Conservation (phyloP, 1,140 invertebrate genomes). For the Heterodera schachtii region DNA sequence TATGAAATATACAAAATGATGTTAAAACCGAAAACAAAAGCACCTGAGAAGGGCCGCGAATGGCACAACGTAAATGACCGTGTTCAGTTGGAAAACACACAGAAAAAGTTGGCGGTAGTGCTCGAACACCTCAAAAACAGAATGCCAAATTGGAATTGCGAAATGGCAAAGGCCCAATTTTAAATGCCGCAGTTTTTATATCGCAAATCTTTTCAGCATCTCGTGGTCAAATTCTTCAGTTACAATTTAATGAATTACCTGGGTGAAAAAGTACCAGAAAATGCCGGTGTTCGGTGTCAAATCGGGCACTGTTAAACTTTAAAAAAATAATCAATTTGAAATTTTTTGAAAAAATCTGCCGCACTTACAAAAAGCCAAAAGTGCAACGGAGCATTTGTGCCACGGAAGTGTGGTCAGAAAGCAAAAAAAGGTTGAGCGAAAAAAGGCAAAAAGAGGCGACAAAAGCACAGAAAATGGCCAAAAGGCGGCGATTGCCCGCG, state of each 20-base stretch:
- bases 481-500: neutral
- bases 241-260: constrained; percentile 66
- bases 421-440: constrained; percentile 53
- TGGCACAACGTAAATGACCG: constrained; percentile 86
- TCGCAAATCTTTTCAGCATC: neutral
- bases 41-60: constrained; percentile 79
- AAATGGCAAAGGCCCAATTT: neutral
- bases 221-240: neutral
- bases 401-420: constrained; percentile 39
- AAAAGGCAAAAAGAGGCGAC: constrained; percentile 51
- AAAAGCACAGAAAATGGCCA: constrained; percentile 31
- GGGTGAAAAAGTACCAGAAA: constrained; percentile 99
- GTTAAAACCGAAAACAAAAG: constrained; percentile 7
- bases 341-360: constrained; percentile 39
- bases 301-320: constrained; percentile 77
- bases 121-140: constrained; percentile 80
- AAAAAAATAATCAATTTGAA: constrained; percentile 50
- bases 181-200: neutral
- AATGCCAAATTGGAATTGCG: neutral
- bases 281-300: constrained; percentile 93
- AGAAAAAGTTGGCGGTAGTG: constrained; percentile 93
- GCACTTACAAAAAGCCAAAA: constrained; percentile 81
- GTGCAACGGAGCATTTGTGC: constrained; percentile 72
- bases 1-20: constrained; percentile 17
- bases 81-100: constrained; percentile 94